Conservation (phyloP, 2,113 vertebrate species). For the Edolisoma coerulescens region DNA sequence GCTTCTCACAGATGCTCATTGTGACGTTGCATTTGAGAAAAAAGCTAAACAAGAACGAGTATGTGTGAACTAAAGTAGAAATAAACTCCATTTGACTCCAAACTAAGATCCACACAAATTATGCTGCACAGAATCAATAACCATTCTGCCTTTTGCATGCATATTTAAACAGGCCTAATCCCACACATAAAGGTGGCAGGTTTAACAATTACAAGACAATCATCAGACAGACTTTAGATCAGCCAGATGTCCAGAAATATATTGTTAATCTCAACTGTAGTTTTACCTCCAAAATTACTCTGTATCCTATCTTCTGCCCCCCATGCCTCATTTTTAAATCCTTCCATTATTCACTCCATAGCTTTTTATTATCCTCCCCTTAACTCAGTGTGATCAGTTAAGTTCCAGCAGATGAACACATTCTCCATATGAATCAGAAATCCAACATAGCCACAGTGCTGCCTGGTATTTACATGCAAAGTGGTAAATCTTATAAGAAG, state of each 20-base stretch:
- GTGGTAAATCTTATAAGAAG: slow-evolving; percentile 49
- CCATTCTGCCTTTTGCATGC: neutral
- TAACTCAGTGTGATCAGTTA: slow-evolving; percentile 52
- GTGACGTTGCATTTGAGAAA: neutral
- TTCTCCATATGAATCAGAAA: slow-evolving; percentile 33
- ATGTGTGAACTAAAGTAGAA: neutral
- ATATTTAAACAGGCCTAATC: slow-evolving; percentile 21
- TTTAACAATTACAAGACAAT: slow-evolving; percentile 40
- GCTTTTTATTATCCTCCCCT: slow-evolving; percentile 51
- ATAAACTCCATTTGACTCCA: neutral
- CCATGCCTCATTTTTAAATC: slow-evolving; percentile 40
- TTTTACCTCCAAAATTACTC: neutral
- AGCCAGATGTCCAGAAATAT: slow-evolving; percentile 37
- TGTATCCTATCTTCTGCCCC: slow-evolving; percentile 4
- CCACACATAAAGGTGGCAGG: neutral
- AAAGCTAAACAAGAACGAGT: neutral
- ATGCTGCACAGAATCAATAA: neutral
- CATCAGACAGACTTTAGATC: neutral
- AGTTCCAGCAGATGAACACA: slow-evolving; percentile 42
- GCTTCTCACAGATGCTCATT: neutral
- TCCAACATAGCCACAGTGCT: neutral
- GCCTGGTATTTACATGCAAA: slow-evolving; percentile 57
- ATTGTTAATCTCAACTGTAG: slow-evolving; percentile 20
- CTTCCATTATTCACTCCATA: slow-evolving; percentile 52
- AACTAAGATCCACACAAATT: neutral